phyloP scores from a whole-genome alignment of 2,888 invertebrate genomes.

The Keiferia lycopersicella region DNA sequence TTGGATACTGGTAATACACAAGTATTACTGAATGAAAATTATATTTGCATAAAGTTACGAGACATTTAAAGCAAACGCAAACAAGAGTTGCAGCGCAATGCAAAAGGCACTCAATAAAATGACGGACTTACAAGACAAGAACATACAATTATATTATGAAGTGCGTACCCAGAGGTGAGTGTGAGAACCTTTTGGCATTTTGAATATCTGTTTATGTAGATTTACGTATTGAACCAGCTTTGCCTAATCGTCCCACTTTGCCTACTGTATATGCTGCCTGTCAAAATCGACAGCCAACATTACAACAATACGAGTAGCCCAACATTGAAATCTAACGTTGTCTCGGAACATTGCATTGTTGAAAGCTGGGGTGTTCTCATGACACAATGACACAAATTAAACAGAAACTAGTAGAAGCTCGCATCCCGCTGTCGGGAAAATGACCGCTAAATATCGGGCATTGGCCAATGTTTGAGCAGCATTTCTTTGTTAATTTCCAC shows the following conservation, averaged over 20 bases:
- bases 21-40: background rate
- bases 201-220: slow-evolving; percentile 44
- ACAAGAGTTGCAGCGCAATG: slow-evolving; percentile 7
- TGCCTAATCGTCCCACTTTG: slow-evolving; percentile 34
- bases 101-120: slow-evolving; percentile 8
- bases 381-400: slow-evolving; percentile 53
- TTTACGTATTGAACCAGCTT: slow-evolving; percentile 37
- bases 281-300: slow-evolving; percentile 20
- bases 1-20: slow-evolving; percentile 1
- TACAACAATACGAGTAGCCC: slow-evolving; percentile 19
- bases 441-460: slow-evolving; percentile 56
- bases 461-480: slow-evolving; percentile 57
- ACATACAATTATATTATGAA: slow-evolving; percentile 16
- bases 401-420: slow-evolving; percentile 37
- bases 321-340: slow-evolving; percentile 24
- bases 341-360: slow-evolving; percentile 23
- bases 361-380: slow-evolving; percentile 30
- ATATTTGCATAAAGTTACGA: background rate
- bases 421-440: slow-evolving; percentile 52
- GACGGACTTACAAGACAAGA: slow-evolving; percentile 25
- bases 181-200: slow-evolving; percentile 54
- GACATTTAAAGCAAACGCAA: background rate
- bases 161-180: slow-evolving; percentile 33
- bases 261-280: slow-evolving; percentile 17
- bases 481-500: slow-evolving; percentile 71